These are phyloP conservation scores for Phymatocera aterrima DNA, from an alignment of 2,888 invertebrate species.

Conservation along the genomic window DNA sequence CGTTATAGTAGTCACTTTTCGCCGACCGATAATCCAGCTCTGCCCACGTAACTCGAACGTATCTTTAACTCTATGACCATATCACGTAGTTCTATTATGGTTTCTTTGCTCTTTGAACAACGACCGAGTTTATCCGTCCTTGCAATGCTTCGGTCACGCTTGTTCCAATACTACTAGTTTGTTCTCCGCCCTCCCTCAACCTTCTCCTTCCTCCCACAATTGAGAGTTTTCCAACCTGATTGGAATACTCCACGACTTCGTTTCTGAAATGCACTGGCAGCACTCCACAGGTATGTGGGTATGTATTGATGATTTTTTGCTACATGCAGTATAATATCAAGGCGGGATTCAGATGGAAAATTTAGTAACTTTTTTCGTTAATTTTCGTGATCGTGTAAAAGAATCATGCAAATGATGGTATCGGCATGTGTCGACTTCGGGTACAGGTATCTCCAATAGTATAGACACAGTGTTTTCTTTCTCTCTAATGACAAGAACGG, in stretches of 20 bases:
- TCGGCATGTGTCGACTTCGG: too few species aligned
- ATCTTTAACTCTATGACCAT: neutral
- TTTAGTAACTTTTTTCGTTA: too few species aligned
- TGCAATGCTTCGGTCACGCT: conserved; percentile 22
- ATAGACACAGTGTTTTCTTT: too few species aligned
- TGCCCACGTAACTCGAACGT: neutral
- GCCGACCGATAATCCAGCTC: neutral
- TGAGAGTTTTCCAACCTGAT: conserved; percentile 1
- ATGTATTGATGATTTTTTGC: too few species aligned
- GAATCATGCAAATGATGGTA: too few species aligned
- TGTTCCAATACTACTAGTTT: neutral
- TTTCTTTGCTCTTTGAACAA: conserved; percentile 1
- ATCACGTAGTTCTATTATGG: neutral
- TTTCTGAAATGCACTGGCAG: neutral
- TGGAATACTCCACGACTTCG: neutral
- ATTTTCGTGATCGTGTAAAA: neutral
- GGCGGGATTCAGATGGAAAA: too few species aligned
- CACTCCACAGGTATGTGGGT: neutral
- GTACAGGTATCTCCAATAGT: too few species aligned
- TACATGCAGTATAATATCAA: too few species aligned
- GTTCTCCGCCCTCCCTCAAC: neutral
- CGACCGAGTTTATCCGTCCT: conserved; percentile 11
- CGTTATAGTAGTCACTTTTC: neutral
- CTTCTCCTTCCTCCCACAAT: conserved; percentile 1
- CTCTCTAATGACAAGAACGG: too few species aligned